Evolutionary conservation across 2,888 invertebrate species (phyloP), one percentile per base, ranked within the genome.

Genomic region (Oxycera nigricornis): DNA sequence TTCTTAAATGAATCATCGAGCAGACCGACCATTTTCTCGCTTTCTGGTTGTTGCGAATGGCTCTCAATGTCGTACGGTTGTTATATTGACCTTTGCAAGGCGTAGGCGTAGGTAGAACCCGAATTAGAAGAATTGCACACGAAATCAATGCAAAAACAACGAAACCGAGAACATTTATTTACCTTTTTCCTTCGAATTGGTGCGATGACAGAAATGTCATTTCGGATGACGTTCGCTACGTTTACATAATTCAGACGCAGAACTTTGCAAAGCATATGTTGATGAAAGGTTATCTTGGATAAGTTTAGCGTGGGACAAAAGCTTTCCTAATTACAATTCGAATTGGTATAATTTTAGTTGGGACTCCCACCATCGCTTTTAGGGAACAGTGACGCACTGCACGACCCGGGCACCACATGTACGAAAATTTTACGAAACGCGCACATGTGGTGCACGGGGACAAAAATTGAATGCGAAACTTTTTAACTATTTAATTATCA

Each of bases 1-100:
- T 82, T 81, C 75, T 84, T 81, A 77, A 80, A 81, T 75, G 82
- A 81, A 65, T 85, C 85, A 77, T 84, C 83, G 75, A 85, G 80
- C 78, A 85, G 81, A 72, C 84, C 85, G 79, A 85, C 84, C 84
- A 85, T 84, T 3, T 7, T 46, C 46, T 3, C 14, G 6, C 35
- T 35, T 35, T 35, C 35, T 6, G 11, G 35, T n/a, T n/a, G n/a
- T n/a, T n/a, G n/a, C 14, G 46, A n/a, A 7, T 17, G 17, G 6
- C 46, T n/a, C n/a, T n/a, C n/a, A 35, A 35, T 7, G 35, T 35
- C 35, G 35, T 35, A 7, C 35, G 35, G 35, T 35, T 11, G 35
- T 35, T 7, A 35, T 35, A 7, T 35, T 35, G 11, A 35, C 6
- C 11, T 35, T 7, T 35, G 6, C 35, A 35, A 6, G 11, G 11